Evolutionary conservation across 23 tunicate species (phyloP).

Genomic region (Styela clava): DNA sequence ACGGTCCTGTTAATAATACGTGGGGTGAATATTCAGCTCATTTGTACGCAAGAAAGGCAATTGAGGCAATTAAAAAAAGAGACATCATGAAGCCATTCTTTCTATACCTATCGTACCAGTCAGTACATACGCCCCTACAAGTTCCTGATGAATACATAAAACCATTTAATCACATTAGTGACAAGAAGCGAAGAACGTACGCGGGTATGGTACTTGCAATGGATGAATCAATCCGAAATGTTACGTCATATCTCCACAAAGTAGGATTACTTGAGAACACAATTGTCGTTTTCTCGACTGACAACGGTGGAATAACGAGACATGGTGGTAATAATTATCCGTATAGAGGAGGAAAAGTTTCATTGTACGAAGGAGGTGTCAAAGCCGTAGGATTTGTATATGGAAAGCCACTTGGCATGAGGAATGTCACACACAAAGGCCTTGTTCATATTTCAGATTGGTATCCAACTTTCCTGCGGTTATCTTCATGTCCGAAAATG

Average conservation of each 20-base stretch:
- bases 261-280: constrained; percentile 38
- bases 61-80: neutral
- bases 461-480: constrained; percentile 67
- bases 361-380: constrained; percentile 63
- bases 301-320: constrained; percentile 57
- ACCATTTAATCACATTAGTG: neutral
- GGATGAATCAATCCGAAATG: constrained; percentile 29
- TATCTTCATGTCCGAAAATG: constrained; percentile 42
- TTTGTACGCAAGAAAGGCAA: neutral
- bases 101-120: neutral
- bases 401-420: constrained; percentile 35
- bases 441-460: constrained; percentile 68
- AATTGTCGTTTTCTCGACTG: constrained; percentile 33
- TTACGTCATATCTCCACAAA: constrained; percentile 11
- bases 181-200: constrained; percentile 15
- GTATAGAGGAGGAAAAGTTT: constrained; percentile 45
- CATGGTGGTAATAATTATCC: constrained; percentile 74
- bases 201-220: constrained; percentile 46
- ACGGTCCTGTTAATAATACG: neutral
- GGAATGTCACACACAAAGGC: constrained; percentile 23
- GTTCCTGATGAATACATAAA: neutral
- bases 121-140: neutral
- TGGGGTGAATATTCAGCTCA: neutral
- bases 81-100: neutral
- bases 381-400: constrained; percentile 61